Conservation (phyloP, 2,113 vertebrate species). For the Martes martes region DNA sequence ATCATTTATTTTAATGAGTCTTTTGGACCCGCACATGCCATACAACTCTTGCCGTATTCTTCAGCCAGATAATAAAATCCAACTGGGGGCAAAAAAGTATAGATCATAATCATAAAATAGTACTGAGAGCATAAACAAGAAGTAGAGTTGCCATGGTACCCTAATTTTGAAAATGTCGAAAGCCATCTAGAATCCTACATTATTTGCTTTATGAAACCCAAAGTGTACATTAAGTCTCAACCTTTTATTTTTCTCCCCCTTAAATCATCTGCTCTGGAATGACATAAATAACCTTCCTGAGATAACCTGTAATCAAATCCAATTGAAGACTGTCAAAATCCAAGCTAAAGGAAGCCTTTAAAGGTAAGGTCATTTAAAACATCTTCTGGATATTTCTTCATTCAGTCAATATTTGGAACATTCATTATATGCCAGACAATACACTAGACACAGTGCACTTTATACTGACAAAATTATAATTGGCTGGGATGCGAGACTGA, state of each 20-base stretch:
- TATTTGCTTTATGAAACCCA: neutral
- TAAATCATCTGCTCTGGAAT: neutral
- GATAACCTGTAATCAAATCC: neutral
- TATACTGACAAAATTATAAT: neutral
- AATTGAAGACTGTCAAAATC: neutral
- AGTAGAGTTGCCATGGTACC: neutral
- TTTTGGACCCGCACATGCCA: neutral
- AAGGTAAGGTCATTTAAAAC: neutral
- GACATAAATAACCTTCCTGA: neutral
- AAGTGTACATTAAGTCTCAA: neutral
- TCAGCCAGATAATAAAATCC: slow-evolving; percentile 20
- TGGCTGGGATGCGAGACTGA: neutral
- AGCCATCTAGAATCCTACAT: neutral
- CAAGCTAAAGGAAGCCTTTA: neutral
- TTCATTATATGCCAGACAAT: neutral
- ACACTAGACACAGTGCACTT: neutral
- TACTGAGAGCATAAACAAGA: neutral
- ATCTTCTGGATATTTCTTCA: neutral
- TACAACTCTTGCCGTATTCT: neutral
- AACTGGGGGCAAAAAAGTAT: neutral
- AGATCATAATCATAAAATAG: slow-evolving; percentile 11
- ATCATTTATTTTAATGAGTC: neutral
- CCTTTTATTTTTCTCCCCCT: neutral
- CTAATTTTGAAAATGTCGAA: neutral
- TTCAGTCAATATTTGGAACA: neutral